Evolutionary conservation across 1,140 invertebrate species (phyloP), one percentile per base, ranked within the genome.

Genomic region (Monochamus saltuarius): DNA sequence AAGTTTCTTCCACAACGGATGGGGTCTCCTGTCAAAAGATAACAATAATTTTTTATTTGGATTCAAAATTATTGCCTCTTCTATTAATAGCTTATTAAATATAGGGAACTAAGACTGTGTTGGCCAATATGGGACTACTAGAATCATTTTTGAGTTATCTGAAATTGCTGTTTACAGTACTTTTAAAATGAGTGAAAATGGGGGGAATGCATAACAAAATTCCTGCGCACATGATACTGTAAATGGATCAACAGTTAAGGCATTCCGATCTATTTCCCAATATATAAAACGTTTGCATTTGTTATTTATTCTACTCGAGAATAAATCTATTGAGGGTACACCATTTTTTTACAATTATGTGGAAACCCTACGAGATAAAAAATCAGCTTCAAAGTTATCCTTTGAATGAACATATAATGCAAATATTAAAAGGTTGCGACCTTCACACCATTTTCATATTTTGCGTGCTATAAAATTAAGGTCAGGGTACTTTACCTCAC

Each of bases 161-260:
- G 36, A 4, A 10, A 64, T 62, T n/a, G 72, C 69, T 61, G 71
- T 73, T 51, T 59, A n/a, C 7, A 72, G 49, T 34, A 36, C 16
- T 51, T 59, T 68, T 13, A 66, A 34, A 43, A 70, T 70, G 13
- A 71, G n/a, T 0, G 62, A 35, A 60, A 75, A 75, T 11, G 66
- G 70, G 2, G 69, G 69, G 56, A 74, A 74, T 0, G 71, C 71
- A 58, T 72, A 73, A 64, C 73, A 71, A 10, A 39, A 53, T 17
- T 62, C 46, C 38, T 51, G 17, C 40, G 14, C 50, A 64, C 70
- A 72, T 13, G 46, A 14, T 1, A 73, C 14, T 9, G 71, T 74
- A 59, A 74, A 74, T 2, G 68, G 65, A 51, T 72, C 68, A 8
- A 71, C 57, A 34, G 40, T 34, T 17, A 8, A 50, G 0, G 62